Base-by-base conservation (phyloP, 2,797 vertebrate genomes). In the Anisognathus igniventris region DNA sequence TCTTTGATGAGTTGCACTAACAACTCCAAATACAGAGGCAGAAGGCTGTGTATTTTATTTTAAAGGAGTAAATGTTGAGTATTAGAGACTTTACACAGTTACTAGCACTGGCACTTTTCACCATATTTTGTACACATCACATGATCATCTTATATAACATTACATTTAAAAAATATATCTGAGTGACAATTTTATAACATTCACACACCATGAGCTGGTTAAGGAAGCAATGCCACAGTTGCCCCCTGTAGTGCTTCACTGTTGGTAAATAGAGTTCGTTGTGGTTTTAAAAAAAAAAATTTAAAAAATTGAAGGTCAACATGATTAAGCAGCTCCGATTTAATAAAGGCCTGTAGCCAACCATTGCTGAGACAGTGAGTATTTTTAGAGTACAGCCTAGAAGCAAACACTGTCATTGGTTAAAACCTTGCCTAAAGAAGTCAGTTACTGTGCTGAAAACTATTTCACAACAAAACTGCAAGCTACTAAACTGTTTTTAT, bases 81-180 rank as follows among this genome's bases (percentile, higher is more conserved):
- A 98, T 98, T 97, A 97, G 96, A 98, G 98, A 99, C 98, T 98
- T 98, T 98, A 99, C 98, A 99, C 98, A 98, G 98, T 99, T 98
- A 98, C 98, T 98, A 99, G 98, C 98, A 98, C 99, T 98, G 98
- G 98, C 99, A 99, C 98, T 98, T 98, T 98, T 99, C 98, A 99
- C 99, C 98, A 98, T 98, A 98, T 98, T 99, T 98, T 98, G 98
- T 98, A 99, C 98, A 99, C 98, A 98, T 98, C 98, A 99, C 99
- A 98, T 98, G 98, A 98, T 99, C 98, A 99, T 98, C 97, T 98
- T 98, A 98, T 97, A 98, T 97, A 98, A 98, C 98, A 98, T 98
- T 97, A 98, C 98, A 98, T 98, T 97, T 98, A 98, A 98, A 98
- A 98, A 98, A 98, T 98, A 98, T 97, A 97, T 98, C 97, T 98